Percentiles rank a stretch among this genome's conserved stretches.
These are phyloP conservation scores for Buphagus erythrorhynchus DNA, from an alignment of 2,797 vertebrate species.

Conservation along the genomic window DNA sequence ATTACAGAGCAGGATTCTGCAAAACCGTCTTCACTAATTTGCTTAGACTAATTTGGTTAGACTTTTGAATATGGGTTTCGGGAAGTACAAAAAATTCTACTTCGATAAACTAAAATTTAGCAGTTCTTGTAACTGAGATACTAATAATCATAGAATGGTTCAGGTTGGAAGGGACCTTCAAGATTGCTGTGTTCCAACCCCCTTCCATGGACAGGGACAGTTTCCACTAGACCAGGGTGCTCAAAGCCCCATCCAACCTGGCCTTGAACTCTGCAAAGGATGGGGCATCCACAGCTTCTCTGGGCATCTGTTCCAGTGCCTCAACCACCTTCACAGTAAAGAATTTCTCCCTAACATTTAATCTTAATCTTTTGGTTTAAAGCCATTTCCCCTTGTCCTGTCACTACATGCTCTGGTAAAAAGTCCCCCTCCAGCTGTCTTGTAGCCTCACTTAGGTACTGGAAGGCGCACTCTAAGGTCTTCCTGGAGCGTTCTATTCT, in stretches of 20 bases:
- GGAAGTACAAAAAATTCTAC: neutral
- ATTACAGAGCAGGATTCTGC: neutral
- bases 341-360: neutral
- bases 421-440: neutral
- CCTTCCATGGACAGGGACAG: neutral
- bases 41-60: neutral
- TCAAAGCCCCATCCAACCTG: neutral
- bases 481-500: neutral
- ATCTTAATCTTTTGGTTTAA: neutral
- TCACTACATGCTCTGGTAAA: too few species aligned
- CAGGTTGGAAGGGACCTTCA: neutral
- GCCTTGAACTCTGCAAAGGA: neutral
- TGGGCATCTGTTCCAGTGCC: neutral
- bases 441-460: neutral
- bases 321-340: neutral
- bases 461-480: rapidly evolving
- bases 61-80: neutral
- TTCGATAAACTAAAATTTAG: neutral
- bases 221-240: neutral
- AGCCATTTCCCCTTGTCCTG: neutral
- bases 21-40: neutral
- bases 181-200: rapidly evolving
- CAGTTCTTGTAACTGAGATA: neutral
- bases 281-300: neutral
- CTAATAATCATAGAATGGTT: neutral